phyloP scores from a whole-genome alignment of 2,797 vertebrate genomes.

The Pangasius macronema region DNA sequence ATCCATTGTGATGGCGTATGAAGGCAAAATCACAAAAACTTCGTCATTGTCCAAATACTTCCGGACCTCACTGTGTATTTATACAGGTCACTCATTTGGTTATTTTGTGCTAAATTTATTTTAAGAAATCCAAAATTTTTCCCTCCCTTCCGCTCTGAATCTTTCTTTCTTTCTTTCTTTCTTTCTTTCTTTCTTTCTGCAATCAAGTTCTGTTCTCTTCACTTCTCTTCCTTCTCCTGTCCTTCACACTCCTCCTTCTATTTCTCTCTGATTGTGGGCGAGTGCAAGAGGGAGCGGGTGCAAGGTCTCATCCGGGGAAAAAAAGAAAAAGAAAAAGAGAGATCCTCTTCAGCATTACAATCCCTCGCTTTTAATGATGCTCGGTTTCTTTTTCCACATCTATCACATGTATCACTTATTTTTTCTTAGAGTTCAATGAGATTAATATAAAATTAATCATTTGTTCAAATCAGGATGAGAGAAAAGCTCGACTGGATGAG shows the following conservation, averaged over 20 bases:
- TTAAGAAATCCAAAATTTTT: neutral
- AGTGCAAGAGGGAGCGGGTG: neutral
- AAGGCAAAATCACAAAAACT: no score
- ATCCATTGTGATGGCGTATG: no score
- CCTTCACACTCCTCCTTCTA: neutral
- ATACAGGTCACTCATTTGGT: neutral
- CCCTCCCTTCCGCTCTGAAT: no score
- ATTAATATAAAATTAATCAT: neutral
- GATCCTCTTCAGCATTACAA: neutral
- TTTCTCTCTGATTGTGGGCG: conserved; percentile 7
- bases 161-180: neutral
- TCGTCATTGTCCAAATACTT: no score
- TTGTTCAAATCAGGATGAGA: neutral
- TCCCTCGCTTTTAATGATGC: no score
- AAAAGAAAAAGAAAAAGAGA: neutral
- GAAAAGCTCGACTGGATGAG: neutral
- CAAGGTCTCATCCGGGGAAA: neutral
- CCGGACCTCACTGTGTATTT: neutral
- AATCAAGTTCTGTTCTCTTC: conserved; percentile 22
- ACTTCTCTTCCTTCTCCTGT: neutral
- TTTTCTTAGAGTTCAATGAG: neutral
- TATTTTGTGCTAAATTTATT: neutral
- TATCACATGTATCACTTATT: neutral
- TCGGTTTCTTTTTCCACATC: neutral
- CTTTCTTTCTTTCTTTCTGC: neutral